Conservation (phyloP, 2,888 invertebrate species). For the Metalampra italica region DNA sequence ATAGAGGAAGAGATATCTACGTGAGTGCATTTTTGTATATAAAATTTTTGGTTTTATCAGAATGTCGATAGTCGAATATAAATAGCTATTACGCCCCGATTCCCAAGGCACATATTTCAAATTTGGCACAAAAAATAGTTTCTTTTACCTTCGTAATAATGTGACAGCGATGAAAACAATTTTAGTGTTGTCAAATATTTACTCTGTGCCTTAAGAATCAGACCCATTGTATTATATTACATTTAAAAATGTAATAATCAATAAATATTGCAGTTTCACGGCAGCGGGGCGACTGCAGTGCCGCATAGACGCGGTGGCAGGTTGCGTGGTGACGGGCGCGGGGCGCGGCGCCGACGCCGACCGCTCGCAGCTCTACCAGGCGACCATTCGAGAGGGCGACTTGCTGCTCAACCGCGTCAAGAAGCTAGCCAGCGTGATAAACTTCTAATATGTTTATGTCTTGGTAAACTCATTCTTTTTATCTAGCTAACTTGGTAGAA, state of each 20-base stretch:
- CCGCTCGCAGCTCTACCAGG: slow-evolving; percentile 89
- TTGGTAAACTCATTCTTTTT: slow-evolving; percentile 16
- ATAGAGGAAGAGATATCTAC: slow-evolving; percentile 89
- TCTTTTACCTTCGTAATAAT: too few species aligned
- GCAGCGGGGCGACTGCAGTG: slow-evolving; percentile 98
- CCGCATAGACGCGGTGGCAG: slow-evolving; percentile 97
- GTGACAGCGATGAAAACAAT: too few species aligned
- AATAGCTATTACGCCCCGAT: too few species aligned
- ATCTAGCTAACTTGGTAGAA: slow-evolving; percentile 7
- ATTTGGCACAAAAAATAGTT: too few species aligned
- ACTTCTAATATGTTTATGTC: slow-evolving; percentile 83
- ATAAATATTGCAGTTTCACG: slow-evolving; percentile 88
- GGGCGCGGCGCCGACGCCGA: slow-evolving; percentile 74
- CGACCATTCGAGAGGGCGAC: slow-evolving; percentile 99
- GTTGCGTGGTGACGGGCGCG: slow-evolving; percentile 93
- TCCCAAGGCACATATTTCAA: too few species aligned
- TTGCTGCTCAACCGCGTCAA: slow-evolving; percentile 97
- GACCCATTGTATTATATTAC: too few species aligned
- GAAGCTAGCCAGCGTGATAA: slow-evolving; percentile 98
- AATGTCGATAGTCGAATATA: not conserved
- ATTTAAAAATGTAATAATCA: too few species aligned
- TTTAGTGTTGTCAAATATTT: too few species aligned
- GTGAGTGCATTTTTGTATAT: slow-evolving; percentile 32
- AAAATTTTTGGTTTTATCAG: not conserved
- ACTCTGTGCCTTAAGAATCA: too few species aligned